Percentiles rank a stretch among this genome's conserved stretches.
phyloP scores from a whole-genome alignment of 2,888 invertebrate genomes.

The Calameuta pallipes region DNA sequence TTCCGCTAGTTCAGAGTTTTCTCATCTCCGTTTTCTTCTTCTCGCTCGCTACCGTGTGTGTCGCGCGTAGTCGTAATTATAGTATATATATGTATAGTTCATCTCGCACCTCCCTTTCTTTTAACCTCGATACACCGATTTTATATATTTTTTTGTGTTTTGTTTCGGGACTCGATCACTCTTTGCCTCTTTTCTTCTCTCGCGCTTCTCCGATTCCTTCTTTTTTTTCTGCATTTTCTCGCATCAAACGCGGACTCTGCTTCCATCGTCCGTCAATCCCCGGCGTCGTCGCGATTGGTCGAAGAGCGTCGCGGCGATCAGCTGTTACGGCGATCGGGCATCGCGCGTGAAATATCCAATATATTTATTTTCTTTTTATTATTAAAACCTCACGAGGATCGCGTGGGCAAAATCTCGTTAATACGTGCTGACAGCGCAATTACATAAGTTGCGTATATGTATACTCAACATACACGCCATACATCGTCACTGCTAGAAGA shows the following conservation, averaged over 20 bases:
- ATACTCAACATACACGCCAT: too few species aligned
- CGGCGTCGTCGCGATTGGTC: slow-evolving; percentile 20
- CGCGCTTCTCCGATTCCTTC: slow-evolving; percentile 12
- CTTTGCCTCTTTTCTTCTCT: not conserved
- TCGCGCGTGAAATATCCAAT: slow-evolving; percentile 45
- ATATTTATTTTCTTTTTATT: slow-evolving; percentile 24
- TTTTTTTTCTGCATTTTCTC: slow-evolving; percentile 1
- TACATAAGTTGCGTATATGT: too few species aligned
- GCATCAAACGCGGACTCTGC: too few species aligned
- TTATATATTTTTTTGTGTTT: too few species aligned
- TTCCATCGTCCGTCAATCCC: not conserved
- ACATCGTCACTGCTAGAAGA: too few species aligned
- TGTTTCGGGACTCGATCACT: too few species aligned
- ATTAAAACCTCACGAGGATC: too few species aligned
- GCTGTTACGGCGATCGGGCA: slow-evolving; percentile 31
- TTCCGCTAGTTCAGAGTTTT: slow-evolving; percentile 69
- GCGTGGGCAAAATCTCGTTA: too few species aligned
- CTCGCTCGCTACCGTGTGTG: slow-evolving; percentile 36
- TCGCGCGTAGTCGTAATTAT: slow-evolving; percentile 18
- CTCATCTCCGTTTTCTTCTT: slow-evolving; percentile 51
- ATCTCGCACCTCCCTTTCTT: slow-evolving; percentile 5
- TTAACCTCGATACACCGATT: too few species aligned
- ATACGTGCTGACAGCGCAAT: too few species aligned
- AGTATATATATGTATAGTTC: too few species aligned
- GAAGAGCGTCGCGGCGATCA: slow-evolving; percentile 17